Conservation (phyloP, 2,797 vertebrate genomes). For the Limnodromus scolopaceus region DNA sequence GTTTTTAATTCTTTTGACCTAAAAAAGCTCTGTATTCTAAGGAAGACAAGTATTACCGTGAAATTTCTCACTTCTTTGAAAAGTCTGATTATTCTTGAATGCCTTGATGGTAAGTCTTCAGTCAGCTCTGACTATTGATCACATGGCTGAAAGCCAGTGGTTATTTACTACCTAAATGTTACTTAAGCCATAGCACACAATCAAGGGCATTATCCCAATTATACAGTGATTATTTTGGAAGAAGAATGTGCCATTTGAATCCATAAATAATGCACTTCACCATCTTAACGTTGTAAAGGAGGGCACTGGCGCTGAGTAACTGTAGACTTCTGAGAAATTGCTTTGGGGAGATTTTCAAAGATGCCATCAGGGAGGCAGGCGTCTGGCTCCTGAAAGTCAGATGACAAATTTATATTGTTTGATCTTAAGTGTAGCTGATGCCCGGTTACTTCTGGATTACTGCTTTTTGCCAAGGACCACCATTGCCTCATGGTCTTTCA, state of each 20-base stretch:
- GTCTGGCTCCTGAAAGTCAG: not conserved
- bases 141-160: slow-evolving; percentile 9
- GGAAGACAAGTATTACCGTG: not conserved
- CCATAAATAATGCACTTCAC: slow-evolving; percentile 57
- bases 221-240: not conserved
- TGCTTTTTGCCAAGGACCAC: not conserved
- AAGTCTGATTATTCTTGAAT: not conserved
- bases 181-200: not conserved
- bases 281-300: not conserved
- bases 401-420: not conserved
- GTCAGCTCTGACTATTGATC: not conserved
- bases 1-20: not conserved
- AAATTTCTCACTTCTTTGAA: not conserved
- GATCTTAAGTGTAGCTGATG: not conserved
- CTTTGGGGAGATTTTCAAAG: not conserved
- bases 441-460: not conserved
- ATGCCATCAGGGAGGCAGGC: not conserved
- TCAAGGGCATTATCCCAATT: slow-evolving; percentile 15
- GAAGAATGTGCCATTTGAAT: slow-evolving; percentile 14
- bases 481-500: fast-evolving
- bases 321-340: slow-evolving; percentile 46
- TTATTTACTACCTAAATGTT: slow-evolving; percentile 20
- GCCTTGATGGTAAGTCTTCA: not conserved
- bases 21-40: not conserved
- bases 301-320: not conserved